These are phyloP conservation scores for Phytoseiulus persimilis DNA, from an alignment of 2,888 invertebrate genomes.

Conservation along the genomic window DNA sequence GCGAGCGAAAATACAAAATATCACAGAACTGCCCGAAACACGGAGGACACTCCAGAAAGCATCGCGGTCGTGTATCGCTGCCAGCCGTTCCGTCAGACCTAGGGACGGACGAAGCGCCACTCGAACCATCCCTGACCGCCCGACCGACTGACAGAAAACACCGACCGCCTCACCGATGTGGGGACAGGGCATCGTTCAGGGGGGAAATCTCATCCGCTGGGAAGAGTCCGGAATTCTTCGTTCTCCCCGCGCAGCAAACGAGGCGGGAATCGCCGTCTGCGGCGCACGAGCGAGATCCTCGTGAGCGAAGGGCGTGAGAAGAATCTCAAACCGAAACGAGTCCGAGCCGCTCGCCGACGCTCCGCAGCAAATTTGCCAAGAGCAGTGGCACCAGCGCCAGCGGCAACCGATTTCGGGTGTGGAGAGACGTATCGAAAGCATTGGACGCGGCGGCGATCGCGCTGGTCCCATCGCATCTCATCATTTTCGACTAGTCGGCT, in stretches of 20 bases:
- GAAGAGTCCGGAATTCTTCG: too few species aligned
- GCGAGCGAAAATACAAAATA: not conserved
- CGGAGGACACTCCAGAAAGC: not conserved
- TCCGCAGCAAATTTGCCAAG: not conserved
- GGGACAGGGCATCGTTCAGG: too few species aligned
- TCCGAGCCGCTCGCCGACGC: not conserved
- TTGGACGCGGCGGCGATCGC: not conserved
- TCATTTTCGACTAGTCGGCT: not conserved
- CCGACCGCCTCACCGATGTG: too few species aligned
- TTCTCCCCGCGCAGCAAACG: too few species aligned
- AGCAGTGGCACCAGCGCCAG: not conserved
- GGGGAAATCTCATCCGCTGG: too few species aligned
- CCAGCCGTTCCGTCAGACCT: too few species aligned
- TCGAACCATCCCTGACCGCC: too few species aligned
- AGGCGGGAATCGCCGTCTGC: too few species aligned
- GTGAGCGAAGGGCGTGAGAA: too few species aligned
- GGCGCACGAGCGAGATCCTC: too few species aligned
- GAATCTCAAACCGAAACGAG: not conserved
- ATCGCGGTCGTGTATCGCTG: not conserved
- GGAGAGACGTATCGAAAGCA: slow-evolving; percentile 5
- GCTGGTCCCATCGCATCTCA: not conserved
- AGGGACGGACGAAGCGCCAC: too few species aligned
- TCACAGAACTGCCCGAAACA: not conserved
- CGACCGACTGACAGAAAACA: too few species aligned
- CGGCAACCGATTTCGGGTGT: not conserved